Evolutionary conservation across 2,888 invertebrate genomes (phyloP).

Genomic region (Aricia artaxerxes): DNA sequence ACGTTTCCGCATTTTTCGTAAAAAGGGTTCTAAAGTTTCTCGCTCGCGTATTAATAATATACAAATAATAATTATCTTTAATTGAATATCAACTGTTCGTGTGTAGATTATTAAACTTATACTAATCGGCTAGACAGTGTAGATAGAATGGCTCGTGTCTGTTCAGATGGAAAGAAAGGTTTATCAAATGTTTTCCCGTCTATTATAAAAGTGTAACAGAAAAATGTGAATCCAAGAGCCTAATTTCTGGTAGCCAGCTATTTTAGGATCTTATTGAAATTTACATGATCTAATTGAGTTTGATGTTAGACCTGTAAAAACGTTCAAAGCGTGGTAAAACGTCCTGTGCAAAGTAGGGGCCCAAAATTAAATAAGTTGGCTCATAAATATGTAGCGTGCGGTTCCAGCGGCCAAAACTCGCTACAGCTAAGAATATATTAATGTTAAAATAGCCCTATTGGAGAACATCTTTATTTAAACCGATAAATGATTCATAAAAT

Average conservation of each 20-base stretch:
- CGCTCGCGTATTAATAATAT: too few species aligned
- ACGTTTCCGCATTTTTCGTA: too few species aligned
- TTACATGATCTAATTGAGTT: slow-evolving; percentile 13
- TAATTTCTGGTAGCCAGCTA: neutral
- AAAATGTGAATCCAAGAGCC: too few species aligned
- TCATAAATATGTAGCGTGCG: slow-evolving; percentile 25
- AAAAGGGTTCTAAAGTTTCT: too few species aligned
- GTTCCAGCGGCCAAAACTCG: slow-evolving; percentile 15
- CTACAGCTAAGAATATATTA: slow-evolving; percentile 20
- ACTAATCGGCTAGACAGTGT: too few species aligned
- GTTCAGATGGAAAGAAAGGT: too few species aligned
- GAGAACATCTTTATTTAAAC: slow-evolving; percentile 7
- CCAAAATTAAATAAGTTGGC: slow-evolving; percentile 25
- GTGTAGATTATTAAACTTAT: too few species aligned
- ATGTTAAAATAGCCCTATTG: slow-evolving; percentile 14
- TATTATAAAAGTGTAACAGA: too few species aligned
- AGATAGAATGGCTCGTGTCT: too few species aligned
- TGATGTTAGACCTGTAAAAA: slow-evolving; percentile 11
- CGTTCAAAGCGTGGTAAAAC: neutral
- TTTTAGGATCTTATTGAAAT: neutral
- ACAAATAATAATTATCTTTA: too few species aligned
- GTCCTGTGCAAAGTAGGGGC: slow-evolving; percentile 18
- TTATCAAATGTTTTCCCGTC: too few species aligned
- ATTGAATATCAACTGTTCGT: too few species aligned
- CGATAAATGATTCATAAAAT: slow-evolving; percentile 9